Evolutionary conservation across 2,888 invertebrate genomes (phyloP), one percentile per base, ranked within the genome.

Genomic region (Galeruca laticollis): DNA sequence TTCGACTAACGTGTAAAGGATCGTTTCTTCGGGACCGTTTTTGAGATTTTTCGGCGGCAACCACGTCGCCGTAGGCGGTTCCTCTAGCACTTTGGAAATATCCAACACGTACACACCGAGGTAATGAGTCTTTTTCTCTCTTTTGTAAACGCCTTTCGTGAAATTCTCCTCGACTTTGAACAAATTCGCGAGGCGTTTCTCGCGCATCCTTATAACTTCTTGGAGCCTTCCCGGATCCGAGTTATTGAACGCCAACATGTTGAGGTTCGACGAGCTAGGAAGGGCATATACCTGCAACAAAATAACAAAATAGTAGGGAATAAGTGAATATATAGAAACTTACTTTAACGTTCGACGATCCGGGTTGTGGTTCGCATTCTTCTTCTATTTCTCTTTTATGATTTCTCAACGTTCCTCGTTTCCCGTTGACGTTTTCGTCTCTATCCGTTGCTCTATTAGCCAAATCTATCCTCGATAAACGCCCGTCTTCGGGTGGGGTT

Each of bases 31-130:
- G 0, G 98, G 97, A 0, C 83, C 83, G 59, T 81, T 80, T n/a
- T 75, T 76, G 11, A 81, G 60, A 72, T 90, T 88, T 78, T 93
- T 91, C 75, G 90, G 88, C 71, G 91, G 90, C 72, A 93, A 84
- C 93, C 93, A 93, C 33, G 89, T 87, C 4, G 90, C 90, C 81
- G 88, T 87, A 54, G 92, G 94, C 69, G 90, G 89, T 20, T 89
- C 89, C 78, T 89, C 86, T 71, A 94, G 82, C 74, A 92, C 90
- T 77, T 90, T 89, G 21, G 92, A 90, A 76, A 97, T 92, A 86
- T 97, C 96, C 77, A 97, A 88, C 13, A 95, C 93, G 86, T 95
- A 96, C 86, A 97, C 89, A 21, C 93, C 92, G 82, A 96, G 88
- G 63, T 77, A 80, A 72, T 82, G 78, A 52, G 74, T 78, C 64